Conservation (phyloP, 2,888 invertebrate genomes). For the Rhyacophila evoluta region DNA sequence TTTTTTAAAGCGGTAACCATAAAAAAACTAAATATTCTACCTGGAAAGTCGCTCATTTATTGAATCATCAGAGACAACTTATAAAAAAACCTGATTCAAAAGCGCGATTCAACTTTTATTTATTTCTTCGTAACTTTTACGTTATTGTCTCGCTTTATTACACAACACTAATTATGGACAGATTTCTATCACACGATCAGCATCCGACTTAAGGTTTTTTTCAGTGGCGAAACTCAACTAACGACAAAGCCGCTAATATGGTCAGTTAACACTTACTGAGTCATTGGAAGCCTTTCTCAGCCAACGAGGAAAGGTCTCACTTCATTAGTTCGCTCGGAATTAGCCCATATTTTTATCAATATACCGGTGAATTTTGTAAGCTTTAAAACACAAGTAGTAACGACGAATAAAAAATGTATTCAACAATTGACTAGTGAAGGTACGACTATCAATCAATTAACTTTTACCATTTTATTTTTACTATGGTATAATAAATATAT, state of each 20-base stretch:
- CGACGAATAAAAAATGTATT: too few relatives aligned
- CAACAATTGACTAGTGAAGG: too few relatives aligned
- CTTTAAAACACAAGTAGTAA: too few relatives aligned
- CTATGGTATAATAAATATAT: too few relatives aligned
- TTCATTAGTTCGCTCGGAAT: too few relatives aligned
- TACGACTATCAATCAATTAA: too few relatives aligned
- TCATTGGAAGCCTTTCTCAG: too few relatives aligned
- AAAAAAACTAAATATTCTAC: background rate
- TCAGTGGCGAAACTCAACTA: background rate
- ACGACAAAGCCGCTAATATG: background rate
- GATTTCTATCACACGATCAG: constrained; percentile 5
- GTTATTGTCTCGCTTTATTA: background rate
- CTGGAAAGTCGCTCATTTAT: background rate
- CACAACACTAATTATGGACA: background rate
- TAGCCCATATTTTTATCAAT: too few relatives aligned
- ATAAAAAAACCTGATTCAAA: background rate
- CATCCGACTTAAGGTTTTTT: background rate
- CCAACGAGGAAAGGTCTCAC: too few relatives aligned
- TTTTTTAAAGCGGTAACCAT: too few relatives aligned
- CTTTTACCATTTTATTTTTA: too few relatives aligned
- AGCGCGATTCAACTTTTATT: background rate
- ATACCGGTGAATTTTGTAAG: too few relatives aligned
- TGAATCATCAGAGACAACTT: background rate
- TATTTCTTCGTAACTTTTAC: constrained; percentile 12
- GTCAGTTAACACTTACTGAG: background rate